phyloP scores from a whole-genome alignment of 1,140 invertebrate genomes.

The Aradophagus sp. region DNA sequence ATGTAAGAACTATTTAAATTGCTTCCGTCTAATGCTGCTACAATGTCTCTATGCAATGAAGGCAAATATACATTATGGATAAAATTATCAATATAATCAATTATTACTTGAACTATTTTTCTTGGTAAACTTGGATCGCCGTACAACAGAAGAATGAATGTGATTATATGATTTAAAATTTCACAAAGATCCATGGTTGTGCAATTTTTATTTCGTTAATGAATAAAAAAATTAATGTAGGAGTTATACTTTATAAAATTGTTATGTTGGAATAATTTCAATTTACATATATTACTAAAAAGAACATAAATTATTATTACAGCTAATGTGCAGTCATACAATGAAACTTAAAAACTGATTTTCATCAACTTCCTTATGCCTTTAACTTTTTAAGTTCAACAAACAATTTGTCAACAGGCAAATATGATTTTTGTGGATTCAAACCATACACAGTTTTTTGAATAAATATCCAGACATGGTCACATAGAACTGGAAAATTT shows the following conservation, averaged over 20 bases:
- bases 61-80: constrained; percentile 4
- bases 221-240: too few species aligned
- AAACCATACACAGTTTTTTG: not conserved
- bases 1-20: constrained; percentile 1
- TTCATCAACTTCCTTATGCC: too few species aligned
- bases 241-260: too few species aligned
- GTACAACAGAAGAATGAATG: constrained; percentile 5
- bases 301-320: too few species aligned
- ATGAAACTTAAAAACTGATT: too few species aligned
- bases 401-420: not conserved
- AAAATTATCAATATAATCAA: constrained; percentile 11
- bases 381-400: constrained; percentile 3
- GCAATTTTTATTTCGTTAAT: too few species aligned
- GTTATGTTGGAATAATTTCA: too few species aligned
- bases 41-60: constrained; percentile 7
- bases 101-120: constrained; percentile 2
- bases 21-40: constrained; percentile 5
- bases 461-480: not conserved
- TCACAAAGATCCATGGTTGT: not conserved
- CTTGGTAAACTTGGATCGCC: constrained; percentile 4
- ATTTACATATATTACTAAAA: too few species aligned
- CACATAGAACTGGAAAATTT: constrained; percentile 4
- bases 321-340: too few species aligned
- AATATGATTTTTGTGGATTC: not conserved
- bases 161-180: constrained; percentile 2